Base-by-base conservation (phyloP, 2,113 vertebrate genomes). In the Hystrix cristata region DNA sequence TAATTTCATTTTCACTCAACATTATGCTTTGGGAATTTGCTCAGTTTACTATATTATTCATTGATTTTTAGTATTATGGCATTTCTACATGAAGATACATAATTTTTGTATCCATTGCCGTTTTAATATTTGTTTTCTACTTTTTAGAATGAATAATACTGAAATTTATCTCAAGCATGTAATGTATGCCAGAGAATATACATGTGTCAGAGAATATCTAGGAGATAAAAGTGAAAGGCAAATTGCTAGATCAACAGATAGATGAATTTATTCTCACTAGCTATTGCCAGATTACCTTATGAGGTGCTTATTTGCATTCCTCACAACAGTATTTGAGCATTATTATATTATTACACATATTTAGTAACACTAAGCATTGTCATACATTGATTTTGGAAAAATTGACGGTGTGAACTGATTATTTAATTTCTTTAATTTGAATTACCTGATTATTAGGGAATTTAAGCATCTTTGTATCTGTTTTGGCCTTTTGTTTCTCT, bases 11-110 rank as follows among this genome's bases (percentile, higher is more conserved):
- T 92, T 87, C 43, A 81, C 29, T 87, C 84, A 79, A 34, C n/a
- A 64, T 74, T 87, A 57, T 81, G 16, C 14, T 76, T 92, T 65
- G 80, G 11, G 15, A 43, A 38, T 65, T 92, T 92, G 43, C n/a
- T 87, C 29, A 64, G 15, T 43, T 87, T 81, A 95, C 43, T 72
- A 64, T 60, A 83, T 89, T 82, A 87, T 48, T 87, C 29, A 87
- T 64, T 72, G 14, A 79, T 29, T 31, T 79, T 92, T 65, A 79
- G 27, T 15, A 53, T 79, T 31, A 53, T 53, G 34, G 48, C 7
- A 79, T 79, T 18, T 55, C 7, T 19, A 74, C 29, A 27, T 81
- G 92, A 80, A 31, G 29, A 48, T 51, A 74, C 46, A 81, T 8
- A 65, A 21, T 46, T 92, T 79, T 31, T 53, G 13, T 79, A 74